phyloP scores from a whole-genome alignment of 2,797 vertebrate species.

The Anabas testudineus region DNA sequence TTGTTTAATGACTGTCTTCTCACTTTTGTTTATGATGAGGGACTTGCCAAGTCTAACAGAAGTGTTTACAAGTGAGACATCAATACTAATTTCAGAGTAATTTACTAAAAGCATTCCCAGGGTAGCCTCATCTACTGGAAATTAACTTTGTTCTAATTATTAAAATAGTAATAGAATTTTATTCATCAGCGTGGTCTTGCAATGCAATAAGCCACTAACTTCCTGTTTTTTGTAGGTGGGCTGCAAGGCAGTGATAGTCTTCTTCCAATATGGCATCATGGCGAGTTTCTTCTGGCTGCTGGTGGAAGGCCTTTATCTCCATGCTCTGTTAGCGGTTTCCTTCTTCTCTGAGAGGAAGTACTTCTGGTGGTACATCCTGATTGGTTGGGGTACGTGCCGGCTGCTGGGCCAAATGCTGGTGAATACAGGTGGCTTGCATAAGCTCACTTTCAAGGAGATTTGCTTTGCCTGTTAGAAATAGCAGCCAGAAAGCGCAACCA shows the following conservation, averaged over 20 bases:
- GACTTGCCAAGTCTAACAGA: neutral
- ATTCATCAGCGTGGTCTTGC: slow-evolving; percentile 9
- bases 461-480: slow-evolving; percentile 6
- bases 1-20: slow-evolving; percentile 4
- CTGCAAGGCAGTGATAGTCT: slow-evolving; percentile 93
- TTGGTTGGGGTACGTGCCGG: slow-evolving; percentile 93
- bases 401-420: neutral
- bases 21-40: slow-evolving; percentile 9
- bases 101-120: slow-evolving; percentile 5
- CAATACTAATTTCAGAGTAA: slow-evolving; percentile 19
- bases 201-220: neutral
- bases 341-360: slow-evolving; percentile 99
- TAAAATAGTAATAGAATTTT: neutral
- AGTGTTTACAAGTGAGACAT: neutral
- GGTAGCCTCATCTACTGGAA: neutral
- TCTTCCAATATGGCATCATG: slow-evolving; percentile 98
- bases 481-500: slow-evolving; percentile 7
- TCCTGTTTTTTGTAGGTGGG: slow-evolving; percentile 88
- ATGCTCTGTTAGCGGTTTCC: slow-evolving; percentile 92
- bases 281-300: slow-evolving; percentile 99
- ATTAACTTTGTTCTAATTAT: slow-evolving; percentile 12
- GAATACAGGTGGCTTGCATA: neutral
- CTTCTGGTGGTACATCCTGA: slow-evolving; percentile 98
- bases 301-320: slow-evolving; percentile 95
- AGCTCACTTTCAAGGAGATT: neutral